Percentiles rank a stretch among this genome's conserved stretches.
Conservation (phyloP, 2,113 vertebrate genomes). For the Mirounga angustirostris region DNA sequence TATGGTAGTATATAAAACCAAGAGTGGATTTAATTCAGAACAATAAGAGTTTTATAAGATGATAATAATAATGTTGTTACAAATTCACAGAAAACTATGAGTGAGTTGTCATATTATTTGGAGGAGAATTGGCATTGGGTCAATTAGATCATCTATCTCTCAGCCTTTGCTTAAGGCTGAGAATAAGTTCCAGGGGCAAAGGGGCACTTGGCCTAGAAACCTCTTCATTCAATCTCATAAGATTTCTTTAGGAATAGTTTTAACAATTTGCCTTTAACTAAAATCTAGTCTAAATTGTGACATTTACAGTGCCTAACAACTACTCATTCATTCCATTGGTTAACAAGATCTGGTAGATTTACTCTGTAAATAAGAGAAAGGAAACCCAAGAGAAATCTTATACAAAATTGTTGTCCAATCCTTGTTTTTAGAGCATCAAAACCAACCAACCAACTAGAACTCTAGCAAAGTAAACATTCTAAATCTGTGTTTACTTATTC, state of each 20-base stretch:
- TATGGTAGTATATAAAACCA: not conserved
- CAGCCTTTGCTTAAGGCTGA: not conserved
- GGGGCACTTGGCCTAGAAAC: not conserved
- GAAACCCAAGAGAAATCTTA: not conserved
- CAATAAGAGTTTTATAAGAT: not conserved
- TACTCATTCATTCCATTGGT: not conserved
- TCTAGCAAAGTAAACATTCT: not conserved
- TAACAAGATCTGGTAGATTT: not conserved
- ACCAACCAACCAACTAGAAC: not conserved
- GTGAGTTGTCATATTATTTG: not conserved
- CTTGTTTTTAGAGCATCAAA: not conserved
- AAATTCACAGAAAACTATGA: not conserved
- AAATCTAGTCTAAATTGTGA: not conserved
- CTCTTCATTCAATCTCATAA: not conserved
- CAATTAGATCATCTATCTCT: not conserved
- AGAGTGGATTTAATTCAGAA: not conserved
- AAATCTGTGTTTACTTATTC: not conserved
- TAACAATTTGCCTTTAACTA: not conserved
- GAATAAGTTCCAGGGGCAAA: not conserved
- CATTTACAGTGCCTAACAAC: not conserved
- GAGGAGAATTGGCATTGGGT: not conserved
- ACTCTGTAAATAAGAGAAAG: not conserved
- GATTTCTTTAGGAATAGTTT: slow-evolving; percentile 20
- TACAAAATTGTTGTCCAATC: not conserved
- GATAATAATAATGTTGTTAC: not conserved